Evolutionary conservation across 1,140 invertebrate species (phyloP), one percentile per base, ranked within the genome.

Genomic region (Anastatus disparis): DNA sequence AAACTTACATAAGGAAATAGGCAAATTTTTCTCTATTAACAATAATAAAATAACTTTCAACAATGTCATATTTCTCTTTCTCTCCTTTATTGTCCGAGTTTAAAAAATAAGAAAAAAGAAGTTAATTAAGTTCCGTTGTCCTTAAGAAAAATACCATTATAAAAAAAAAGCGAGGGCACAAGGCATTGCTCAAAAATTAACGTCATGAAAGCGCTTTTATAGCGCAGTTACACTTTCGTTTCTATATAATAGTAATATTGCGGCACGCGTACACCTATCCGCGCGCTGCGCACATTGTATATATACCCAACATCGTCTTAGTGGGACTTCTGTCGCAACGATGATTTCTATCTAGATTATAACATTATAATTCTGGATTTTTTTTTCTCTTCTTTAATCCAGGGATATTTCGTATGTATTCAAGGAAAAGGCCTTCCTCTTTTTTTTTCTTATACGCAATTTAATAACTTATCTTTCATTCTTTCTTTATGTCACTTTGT

Each of bases 111-210:
- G n/a, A n/a, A n/a, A n/a, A n/a, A n/a, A n/a, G n/a, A n/a, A 67
- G 40, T 24, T 67, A 67, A 67, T 67, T 67, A 53, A 22, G 42
- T n/a, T 50, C 6, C 15, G 13, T 3, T 26, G 35, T 46, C 15
- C 20, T 55, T 26, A 26, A 22, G 13, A 27, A 29, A 53, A 53
- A 9, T 4, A 42, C 27, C n/a, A n/a, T n/a, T n/a, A n/a, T n/a
- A n/a, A 22, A 13, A 61, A 7, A 9, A 38, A 13, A 20, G 2
- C 9, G 59, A 35, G n/a, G 48, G 3, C 2, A 20, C 31, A 20
- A 53, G 31, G 35, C 10, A 65, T 52, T 53, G 13, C 46, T 53
- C 20, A 52, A 69, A n/a, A n/a, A 69, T 62, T 61, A 69, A 3
- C 42, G 44, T 61, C 56, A 61, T 56, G 66, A 69, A 61, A 59